Base-by-base conservation (phyloP, 1,140 invertebrate species). In the Euwallacea similis region DNA sequence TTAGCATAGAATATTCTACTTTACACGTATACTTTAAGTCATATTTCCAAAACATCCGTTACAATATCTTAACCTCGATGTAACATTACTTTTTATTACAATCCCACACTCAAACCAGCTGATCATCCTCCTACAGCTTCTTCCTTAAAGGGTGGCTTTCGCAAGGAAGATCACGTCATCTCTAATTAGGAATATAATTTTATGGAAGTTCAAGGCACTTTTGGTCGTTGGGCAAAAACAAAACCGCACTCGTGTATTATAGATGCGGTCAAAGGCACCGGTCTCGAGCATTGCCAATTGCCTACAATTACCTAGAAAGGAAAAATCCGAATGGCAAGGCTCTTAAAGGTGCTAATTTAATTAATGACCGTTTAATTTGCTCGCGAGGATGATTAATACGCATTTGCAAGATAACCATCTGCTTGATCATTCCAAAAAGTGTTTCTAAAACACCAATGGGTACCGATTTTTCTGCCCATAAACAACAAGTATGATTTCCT, bases 261-360 rank as follows among this genome's bases (percentile, higher is more conserved):
- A 33, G 21, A 33, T 33, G 21, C 21, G 21, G 21, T 33, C 21
- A 33, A 33, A 33, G 21, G 21, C 21, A 33, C 21, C 21, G 46
- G 9, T 50, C 2, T 11, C 13, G 46, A 2, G 13, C 46, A 50
- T 11, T 50, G 13, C 46, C 55, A 33, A 58, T 58, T 58, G 15
- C 55, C 55, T 10, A 58, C 55, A 58, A 58, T 58, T 33, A 58
- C n/a, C 21, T 6, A 16, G 21, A 58, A 58, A 10, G 55, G 55
- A 58, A 13, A 58, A 58, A 16, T 58, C 10, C 55, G 55, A 13
- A 58, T 33, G 21, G 21, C 21, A 33, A 33, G 21, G 10, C 21
- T 21, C 10, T 55, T 10, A 56, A 66, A 66, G 50, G 64, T 56
- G 64, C 50, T 66, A 66, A 66, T 66, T 66, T 66, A 66, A 66